A percentile compares a stretch with the other conserved stretches of the same genome.
These are phyloP conservation scores for Pammene aurita DNA, from an alignment of 2,888 invertebrate genomes.

Conservation along the genomic window DNA sequence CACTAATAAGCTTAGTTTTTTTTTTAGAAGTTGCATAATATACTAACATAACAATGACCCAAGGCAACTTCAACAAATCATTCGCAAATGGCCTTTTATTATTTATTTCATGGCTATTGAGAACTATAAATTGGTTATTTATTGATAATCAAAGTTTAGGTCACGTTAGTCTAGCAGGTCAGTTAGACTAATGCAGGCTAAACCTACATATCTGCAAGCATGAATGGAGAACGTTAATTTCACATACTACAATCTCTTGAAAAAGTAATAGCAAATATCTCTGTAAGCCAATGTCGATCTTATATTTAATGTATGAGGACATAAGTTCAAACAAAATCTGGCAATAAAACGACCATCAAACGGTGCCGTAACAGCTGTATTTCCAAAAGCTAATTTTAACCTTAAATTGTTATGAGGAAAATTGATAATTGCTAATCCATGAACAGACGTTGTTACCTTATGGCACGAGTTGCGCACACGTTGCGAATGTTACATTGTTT, in stretches of 20 bases:
- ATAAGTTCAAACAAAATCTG: neutral
- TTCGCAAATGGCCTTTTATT: too few species aligned
- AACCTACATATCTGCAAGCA: too few species aligned
- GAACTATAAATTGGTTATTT: too few species aligned
- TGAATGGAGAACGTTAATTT: slow-evolving; percentile 7
- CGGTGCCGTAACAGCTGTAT: neutral
- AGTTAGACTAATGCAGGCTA: too few species aligned
- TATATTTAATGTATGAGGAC: neutral
- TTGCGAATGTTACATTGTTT: slow-evolving; percentile 38
- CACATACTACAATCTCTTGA: slow-evolving; percentile 3
- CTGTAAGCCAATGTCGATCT: slow-evolving; percentile 3
- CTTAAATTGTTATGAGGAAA: neutral
- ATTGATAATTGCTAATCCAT: neutral
- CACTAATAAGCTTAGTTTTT: too few species aligned
- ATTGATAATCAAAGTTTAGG: too few species aligned
- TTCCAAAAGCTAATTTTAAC: neutral
- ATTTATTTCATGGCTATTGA: too few species aligned
- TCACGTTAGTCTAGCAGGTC: too few species aligned
- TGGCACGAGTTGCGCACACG: neutral
- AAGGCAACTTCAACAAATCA: too few species aligned
- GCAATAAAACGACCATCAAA: too few species aligned
- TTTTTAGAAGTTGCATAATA: too few species aligned
- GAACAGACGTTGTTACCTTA: slow-evolving; percentile 9
- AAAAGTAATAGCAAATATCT: neutral
- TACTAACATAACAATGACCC: too few species aligned